phyloP scores from a whole-genome alignment of 2,113 vertebrate species.

The Dasypus novemcinctus region DNA sequence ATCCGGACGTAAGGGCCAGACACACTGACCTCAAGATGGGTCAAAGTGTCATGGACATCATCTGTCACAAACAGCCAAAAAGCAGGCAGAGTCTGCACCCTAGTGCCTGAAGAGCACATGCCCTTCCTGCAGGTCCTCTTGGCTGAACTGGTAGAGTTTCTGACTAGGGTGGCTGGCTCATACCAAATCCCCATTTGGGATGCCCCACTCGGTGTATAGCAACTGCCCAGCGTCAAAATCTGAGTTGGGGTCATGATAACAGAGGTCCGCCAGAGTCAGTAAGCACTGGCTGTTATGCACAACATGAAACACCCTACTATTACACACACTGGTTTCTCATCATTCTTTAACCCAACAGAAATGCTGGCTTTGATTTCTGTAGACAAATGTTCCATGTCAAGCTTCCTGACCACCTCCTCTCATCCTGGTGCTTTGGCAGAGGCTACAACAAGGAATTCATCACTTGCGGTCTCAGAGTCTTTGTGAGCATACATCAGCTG shows the following conservation, averaged over 20 bases:
- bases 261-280: conserved; percentile 88
- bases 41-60: conserved; percentile 89
- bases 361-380: conserved; percentile 87
- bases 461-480: conserved; percentile 88
- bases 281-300: conserved; percentile 87
- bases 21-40: conserved; percentile 89
- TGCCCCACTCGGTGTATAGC: conserved; percentile 89
- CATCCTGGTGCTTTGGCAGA: conserved; percentile 77
- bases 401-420: conserved; percentile 19
- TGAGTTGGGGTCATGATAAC: conserved; percentile 90
- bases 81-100: conserved; percentile 86
- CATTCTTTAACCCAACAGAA: conserved; percentile 90
- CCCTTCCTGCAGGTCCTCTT: conserved; percentile 88
- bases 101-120: conserved; percentile 88
- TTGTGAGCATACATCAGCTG: conserved; percentile 92
- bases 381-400: conserved; percentile 76
- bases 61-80: conserved; percentile 93
- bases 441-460: conserved; percentile 87
- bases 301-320: conserved; percentile 89
- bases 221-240: conserved; percentile 90
- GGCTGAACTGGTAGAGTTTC: conserved; percentile 90
- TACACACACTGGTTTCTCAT: conserved; percentile 89
- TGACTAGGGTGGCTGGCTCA: conserved; percentile 85
- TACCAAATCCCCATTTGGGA: conserved; percentile 92
- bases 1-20: conserved; percentile 87